Evolutionary conservation across 2,113 vertebrate species (phyloP), one percentile per base, ranked within the genome.

Genomic region (Cochlearius cochlearius): DNA sequence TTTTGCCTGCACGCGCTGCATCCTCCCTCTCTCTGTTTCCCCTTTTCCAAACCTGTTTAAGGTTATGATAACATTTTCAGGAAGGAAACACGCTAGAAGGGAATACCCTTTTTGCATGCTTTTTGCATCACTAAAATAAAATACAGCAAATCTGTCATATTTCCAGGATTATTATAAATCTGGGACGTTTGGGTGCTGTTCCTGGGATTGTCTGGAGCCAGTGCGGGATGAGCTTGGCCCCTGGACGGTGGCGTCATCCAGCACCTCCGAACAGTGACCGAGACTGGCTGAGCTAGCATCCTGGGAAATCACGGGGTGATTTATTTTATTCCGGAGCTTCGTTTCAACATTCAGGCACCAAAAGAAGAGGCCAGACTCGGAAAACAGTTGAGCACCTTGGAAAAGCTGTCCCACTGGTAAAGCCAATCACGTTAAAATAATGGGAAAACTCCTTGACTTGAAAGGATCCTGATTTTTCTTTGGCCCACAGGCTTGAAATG

Each of bases 401-500:
- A 74, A 94, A 95, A 76, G 73, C 71, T 45, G 18, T 39, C 63
- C 63, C 11, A 15, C 56, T 58, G 75, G 79, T 86, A 84, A 94
- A 90, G 63, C 12, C 8, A 76, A 45, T 36, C 41, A 41, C 0
- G 2, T 88, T 76, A 76, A 88, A 80, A 86, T 76, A 86, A 90
- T 4, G 2, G 67, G 27, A 92, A 92, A 76, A 60, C 41, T 67
- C 76, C 82, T 62, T 73, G 59, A 47, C 45, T 90, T 86, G 71
- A 96, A 95, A 90, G 78, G 59, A 90, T 68, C 59, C 50, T 52
- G 58, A 55, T 77, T 94, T 90, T 64, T 29, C 63, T 81, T 83
- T 47, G 47, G 82, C 59, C 62, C 58, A 53, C 1, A 12, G 68
- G 82, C 75, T 90, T 26, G 15, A 88, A 88, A 94, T 85, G 41